Conservation (phyloP, 2,113 vertebrate genomes). For the Ptilonorhynchus violaceus region DNA sequence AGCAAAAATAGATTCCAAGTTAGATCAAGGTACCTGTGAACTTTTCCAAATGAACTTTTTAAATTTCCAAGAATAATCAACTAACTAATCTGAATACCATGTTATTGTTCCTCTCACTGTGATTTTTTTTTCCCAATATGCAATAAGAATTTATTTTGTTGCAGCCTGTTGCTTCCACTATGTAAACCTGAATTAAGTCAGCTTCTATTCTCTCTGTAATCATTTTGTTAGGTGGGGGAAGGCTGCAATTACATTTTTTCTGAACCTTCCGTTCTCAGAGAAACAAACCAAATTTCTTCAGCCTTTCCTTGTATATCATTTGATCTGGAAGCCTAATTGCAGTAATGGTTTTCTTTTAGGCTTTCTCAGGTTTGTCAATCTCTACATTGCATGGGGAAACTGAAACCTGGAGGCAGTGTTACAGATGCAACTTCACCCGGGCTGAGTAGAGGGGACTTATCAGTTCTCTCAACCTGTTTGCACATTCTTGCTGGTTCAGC, state of each 20-base stretch:
- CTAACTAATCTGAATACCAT: fast-evolving
- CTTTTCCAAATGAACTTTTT: not conserved
- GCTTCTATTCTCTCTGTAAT: not conserved
- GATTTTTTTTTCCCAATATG: not conserved
- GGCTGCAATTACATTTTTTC: not conserved
- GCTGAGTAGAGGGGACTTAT: not conserved
- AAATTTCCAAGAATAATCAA: not conserved
- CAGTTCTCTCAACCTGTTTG: not conserved
- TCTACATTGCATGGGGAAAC: not conserved
- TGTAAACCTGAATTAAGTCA: not conserved
- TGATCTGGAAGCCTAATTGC: not conserved
- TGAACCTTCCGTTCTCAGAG: not conserved
- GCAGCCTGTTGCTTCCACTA: not conserved
- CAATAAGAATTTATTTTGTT: not conserved
- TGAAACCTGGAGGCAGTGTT: not conserved
- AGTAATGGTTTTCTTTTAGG: not conserved
- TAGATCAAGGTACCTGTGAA: not conserved
- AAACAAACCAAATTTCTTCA: not conserved
- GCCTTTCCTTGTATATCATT: not conserved
- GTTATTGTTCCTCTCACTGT: not conserved
- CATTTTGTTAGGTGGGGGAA: not conserved
- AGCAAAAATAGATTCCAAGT: not conserved
- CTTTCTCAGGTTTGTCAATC: not conserved
- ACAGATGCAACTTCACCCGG: not conserved
- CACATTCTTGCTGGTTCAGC: not conserved